Conservation (phyloP, 2,113 vertebrate genomes). For the Mesitornis unicolor region DNA sequence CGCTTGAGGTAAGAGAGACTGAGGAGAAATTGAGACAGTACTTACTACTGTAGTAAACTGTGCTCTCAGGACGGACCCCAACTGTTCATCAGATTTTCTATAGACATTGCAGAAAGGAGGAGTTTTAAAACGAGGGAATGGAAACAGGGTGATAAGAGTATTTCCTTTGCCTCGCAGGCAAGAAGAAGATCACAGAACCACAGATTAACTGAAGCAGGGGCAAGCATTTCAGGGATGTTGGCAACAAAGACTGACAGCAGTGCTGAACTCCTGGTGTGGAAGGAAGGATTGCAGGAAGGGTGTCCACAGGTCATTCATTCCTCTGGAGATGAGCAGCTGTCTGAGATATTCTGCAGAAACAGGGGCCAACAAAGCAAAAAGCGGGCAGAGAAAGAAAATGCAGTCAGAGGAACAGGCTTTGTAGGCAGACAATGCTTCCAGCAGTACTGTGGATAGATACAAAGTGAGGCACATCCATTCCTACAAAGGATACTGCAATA, state of each 20-base stretch:
- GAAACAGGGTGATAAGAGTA: background rate
- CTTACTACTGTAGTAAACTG: background rate
- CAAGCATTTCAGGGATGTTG: fast-evolving
- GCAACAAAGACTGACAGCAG: background rate
- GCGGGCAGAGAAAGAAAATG: background rate
- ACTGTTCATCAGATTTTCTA: background rate
- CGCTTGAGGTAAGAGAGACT: background rate
- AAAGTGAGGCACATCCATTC: background rate
- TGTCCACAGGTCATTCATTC: background rate
- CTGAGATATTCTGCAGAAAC: background rate
- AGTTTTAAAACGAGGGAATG: background rate
- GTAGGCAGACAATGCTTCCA: background rate
- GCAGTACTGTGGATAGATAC: background rate
- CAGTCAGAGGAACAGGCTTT: background rate
- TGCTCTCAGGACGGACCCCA: background rate
- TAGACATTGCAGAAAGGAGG: background rate
- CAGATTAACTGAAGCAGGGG: background rate
- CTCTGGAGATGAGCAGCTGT: background rate
- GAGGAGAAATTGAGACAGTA: background rate
- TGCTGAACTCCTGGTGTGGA: background rate
- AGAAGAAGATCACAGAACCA: background rate
- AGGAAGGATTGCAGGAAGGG: background rate
- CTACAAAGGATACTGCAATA: background rate
- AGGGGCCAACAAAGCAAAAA: background rate
- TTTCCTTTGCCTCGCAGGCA: background rate